A percentile compares a stretch with the other conserved stretches of the same genome.
phyloP scores from a whole-genome alignment of 2,888 invertebrate species.

The Phengaris arion region DNA sequence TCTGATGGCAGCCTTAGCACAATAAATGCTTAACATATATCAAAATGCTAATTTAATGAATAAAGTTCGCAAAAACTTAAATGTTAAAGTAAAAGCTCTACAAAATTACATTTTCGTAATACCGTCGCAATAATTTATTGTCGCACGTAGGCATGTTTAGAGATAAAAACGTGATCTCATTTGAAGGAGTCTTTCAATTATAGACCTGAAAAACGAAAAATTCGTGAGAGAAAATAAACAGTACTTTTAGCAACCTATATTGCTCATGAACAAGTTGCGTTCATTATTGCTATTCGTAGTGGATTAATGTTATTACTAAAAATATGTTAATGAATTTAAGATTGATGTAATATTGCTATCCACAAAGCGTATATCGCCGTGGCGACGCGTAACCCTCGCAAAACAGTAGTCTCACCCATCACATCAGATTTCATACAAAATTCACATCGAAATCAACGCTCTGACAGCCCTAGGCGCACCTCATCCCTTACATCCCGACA shows the following conservation, averaged over 20 bases:
- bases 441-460: neutral
- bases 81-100: neutral
- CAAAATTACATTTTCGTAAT: neutral
- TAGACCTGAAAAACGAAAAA: conserved; percentile 7
- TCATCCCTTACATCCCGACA: conserved; percentile 36
- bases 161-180: conserved; percentile 17
- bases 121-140: neutral
- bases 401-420: no score
- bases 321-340: no score
- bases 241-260: neutral
- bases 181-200: neutral
- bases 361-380: no score
- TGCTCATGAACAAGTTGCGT: neutral
- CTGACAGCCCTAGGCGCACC: conserved; percentile 34
- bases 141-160: neutral
- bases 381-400: no score
- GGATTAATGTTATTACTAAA: no score
- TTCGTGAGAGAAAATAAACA: neutral
- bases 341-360: no score
- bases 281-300: neutral
- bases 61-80: neutral
- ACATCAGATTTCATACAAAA: no score
- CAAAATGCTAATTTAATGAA: neutral
- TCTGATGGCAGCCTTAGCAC: no score
- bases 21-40: neutral